Evolutionary conservation across 2,888 invertebrate genomes (phyloP), one percentile per base, ranked within the genome.

Genomic region (Dastarcus helophoroides): DNA sequence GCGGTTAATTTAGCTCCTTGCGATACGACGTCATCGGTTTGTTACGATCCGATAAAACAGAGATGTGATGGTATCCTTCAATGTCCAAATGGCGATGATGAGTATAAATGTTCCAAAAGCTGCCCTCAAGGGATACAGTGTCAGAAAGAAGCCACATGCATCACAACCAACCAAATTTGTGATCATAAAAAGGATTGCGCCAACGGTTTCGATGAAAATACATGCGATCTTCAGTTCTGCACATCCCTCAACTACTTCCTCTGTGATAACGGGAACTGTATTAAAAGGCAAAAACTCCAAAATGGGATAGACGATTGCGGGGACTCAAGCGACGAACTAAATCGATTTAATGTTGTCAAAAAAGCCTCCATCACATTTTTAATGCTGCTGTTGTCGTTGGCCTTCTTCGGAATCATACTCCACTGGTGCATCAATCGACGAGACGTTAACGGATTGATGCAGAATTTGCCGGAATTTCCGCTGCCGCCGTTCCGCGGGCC

Each of bases 401-500:
- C 38, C 8, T 41, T 41, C 13, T 10, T 35, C 3, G 32, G 29
- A 22, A 10, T 48, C 3, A 28, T 44, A 4, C 31, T 34, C 8
- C 39, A 41, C 6, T 50, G 45, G 46, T 43, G 29, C 24, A 10
- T 31, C 9, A 33, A 16, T 8, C 32, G 50, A 17, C 24, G 45
- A 4, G 35, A 48, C 26, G 15, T 48, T 3, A 15, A 29, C 4
- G 24, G 34, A 7, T 19, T 48, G 3, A 33, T 50, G 26, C 34
- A 36, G 7, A 41, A 50, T 26, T 32, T 43, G 15, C 50, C 49
- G 4, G 42, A 47, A 17, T 47, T 49, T 34, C 48, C 49, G 3
- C 21, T 45, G 24, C 44, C 47, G 6, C 41, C 44, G 3, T 45
- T 46, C 32, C 32, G 40, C 12, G 40, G 40, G 7, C 46, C 46